Evolutionary conservation across 2,113 vertebrate genomes (phyloP).

Genomic region (Eulacestoma nigropectus): DNA sequence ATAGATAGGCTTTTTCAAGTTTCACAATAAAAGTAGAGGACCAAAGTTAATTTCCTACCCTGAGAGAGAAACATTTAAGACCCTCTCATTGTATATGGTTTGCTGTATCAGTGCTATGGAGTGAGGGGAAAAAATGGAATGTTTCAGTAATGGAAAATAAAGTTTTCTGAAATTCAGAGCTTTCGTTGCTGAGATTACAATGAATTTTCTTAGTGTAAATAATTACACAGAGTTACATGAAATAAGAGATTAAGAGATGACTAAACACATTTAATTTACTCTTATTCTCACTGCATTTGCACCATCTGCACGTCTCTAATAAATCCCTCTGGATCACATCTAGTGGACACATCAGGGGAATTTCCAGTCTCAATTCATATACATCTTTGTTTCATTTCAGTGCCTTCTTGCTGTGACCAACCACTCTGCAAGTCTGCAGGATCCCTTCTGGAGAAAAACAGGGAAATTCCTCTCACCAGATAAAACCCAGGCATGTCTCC

Average conservation of each 20-base stretch:
- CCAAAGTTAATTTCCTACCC: not conserved
- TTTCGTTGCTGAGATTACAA: not conserved
- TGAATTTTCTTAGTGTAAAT: not conserved
- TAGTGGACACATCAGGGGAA: not conserved
- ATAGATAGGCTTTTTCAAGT: not conserved
- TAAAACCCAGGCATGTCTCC: not conserved
- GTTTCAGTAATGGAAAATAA: not conserved
- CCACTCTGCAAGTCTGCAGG: accelerated
- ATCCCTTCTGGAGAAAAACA: not conserved
- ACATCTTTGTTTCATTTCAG: not conserved
- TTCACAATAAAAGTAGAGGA: not conserved
- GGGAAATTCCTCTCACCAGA: not conserved
- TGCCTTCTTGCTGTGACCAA: not conserved
- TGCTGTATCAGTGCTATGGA: not conserved
- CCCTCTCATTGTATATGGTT: not conserved
- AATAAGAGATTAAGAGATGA: not conserved
- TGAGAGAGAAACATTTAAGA: not conserved
- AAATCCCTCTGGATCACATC: not conserved
- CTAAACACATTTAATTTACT: not conserved
- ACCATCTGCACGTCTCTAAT: not conserved
- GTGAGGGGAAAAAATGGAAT: not conserved
- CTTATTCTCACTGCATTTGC: not conserved
- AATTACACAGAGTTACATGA: not conserved
- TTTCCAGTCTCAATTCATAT: not conserved
- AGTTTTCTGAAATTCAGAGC: not conserved